These are phyloP conservation scores for Bombus waltoni DNA, from an alignment of 1,140 invertebrate genomes.

Conservation along the genomic window DNA sequence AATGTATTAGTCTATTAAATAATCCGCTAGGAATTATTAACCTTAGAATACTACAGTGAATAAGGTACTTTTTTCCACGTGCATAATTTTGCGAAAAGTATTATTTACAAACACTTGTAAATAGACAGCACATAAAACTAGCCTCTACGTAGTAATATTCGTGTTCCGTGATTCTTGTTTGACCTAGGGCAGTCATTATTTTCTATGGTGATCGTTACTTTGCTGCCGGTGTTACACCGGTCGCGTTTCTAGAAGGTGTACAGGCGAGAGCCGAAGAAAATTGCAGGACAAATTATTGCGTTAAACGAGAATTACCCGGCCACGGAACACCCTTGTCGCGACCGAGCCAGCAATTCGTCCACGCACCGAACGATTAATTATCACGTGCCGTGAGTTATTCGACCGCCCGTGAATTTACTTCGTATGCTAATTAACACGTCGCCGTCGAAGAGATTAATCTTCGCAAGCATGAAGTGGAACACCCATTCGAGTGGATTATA, in stretches of 20 bases:
- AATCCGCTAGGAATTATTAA: background rate
- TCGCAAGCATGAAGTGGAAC: background rate
- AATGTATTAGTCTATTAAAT: no score
- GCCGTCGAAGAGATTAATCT: slow-evolving; percentile 19
- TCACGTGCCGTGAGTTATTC: slow-evolving; percentile 17
- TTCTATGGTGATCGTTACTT: background rate
- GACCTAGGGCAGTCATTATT: background rate
- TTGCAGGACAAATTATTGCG: background rate
- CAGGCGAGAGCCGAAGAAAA: background rate
- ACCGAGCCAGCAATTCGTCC: slow-evolving; percentile 1
- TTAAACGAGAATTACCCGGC: background rate
- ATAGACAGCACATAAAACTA: background rate
- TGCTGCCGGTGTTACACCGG: background rate
- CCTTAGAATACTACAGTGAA: accelerated
- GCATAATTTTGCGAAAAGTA: background rate
- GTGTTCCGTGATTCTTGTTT: background rate
- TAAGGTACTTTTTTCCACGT: no score
- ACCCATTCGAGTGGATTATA: background rate
- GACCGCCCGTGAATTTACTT: slow-evolving; percentile 30
- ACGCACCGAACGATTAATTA: slow-evolving; percentile 27
- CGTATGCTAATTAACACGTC: slow-evolving; percentile 27
- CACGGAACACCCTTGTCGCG: background rate
- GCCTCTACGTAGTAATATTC: no score
- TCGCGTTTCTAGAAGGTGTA: slow-evolving; percentile 2
- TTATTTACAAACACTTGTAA: background rate